Base-by-base conservation (phyloP, 2,888 invertebrate species). In the Portevinia maculata region DNA sequence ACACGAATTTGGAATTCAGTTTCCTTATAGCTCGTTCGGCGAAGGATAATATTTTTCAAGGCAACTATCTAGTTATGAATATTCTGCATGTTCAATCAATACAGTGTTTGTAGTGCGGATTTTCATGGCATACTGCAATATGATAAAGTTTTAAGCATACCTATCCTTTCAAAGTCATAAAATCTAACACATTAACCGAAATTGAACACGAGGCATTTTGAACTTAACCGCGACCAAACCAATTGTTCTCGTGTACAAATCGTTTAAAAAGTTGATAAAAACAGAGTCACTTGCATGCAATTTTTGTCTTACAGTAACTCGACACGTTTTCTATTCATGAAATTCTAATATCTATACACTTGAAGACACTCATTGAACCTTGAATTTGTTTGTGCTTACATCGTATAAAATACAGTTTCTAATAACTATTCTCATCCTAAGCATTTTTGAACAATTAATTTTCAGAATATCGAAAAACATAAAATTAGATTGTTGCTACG, bases 51-150 rank as follows among this genome's bases (percentile, higher is more conserved):
- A n/a, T 28, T 15, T 13, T 15, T 37, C 57, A 41, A 41, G 57
- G 39, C 3, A 57, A 57, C 34, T 53, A 5, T 57, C 15, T 57
- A 21, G 24, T 28, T 57, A 57, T 41, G 24, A 41, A 57, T 57
- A 28, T 21, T 3, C 24, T 28, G 57, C 34, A 57, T 57, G 28
- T 57, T 57, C 6, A 39, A 39, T 57, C 55, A 24, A 57, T 39
- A 41, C n/a, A 41, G 28, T 5, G 28, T 28, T 28, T 17, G 24
- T 21, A 41, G 15, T 57, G 24, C 41, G 11, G 17, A 41, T 5
- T 57, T 21, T 34, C 28, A 24, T 41, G 39, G 57, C 39, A 7
- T 28, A 28, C 28, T 28, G 39, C 17, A 41, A 24, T 30, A 39
- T 15, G 15, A 24, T 41, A 39, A 21, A 41, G 17, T 41, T 28